These are phyloP conservation scores for Ornithoptera priamus DNA, from an alignment of 2,888 invertebrate species.

Conservation along the genomic window DNA sequence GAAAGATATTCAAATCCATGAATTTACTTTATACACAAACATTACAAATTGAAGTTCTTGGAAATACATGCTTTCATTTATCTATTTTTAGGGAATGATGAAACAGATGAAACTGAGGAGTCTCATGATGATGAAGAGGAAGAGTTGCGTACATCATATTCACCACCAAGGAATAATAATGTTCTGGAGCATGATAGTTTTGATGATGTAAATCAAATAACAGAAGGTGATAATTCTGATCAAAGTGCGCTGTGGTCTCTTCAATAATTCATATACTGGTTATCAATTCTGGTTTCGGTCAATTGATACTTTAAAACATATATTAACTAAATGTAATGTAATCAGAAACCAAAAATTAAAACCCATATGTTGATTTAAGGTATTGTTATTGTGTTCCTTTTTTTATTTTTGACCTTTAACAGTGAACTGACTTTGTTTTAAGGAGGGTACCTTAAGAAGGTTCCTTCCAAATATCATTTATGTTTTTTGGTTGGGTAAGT, in stretches of 20 bases:
- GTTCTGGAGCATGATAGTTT: constrained; percentile 66
- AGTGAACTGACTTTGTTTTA: no score
- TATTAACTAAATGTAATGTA: no score
- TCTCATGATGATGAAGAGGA: constrained; percentile 81
- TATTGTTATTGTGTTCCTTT: no score
- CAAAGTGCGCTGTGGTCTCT: constrained; percentile 61
- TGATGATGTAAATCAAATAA: constrained; percentile 37
- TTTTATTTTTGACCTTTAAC: no score
- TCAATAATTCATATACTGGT: constrained; percentile 35
- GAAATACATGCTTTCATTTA: background rate
- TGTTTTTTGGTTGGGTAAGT: background rate
- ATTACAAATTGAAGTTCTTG: no score
- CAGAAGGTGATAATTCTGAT: constrained; percentile 42
- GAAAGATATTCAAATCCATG: no score
- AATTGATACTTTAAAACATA: no score
- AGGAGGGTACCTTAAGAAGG: no score
- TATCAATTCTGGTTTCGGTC: background rate
- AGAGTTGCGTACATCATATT: constrained; percentile 67
- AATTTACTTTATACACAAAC: background rate
- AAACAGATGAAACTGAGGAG: constrained; percentile 80
- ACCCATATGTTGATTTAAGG: no score
- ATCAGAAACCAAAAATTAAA: no score
- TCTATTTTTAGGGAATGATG: constrained; percentile 66
- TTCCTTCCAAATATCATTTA: no score
- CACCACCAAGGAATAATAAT: constrained; percentile 67